Evolutionary conservation across 2,797 vertebrate species (phyloP), one percentile per base, ranked within the genome.

Genomic region (Cheirogaleus major): DNA sequence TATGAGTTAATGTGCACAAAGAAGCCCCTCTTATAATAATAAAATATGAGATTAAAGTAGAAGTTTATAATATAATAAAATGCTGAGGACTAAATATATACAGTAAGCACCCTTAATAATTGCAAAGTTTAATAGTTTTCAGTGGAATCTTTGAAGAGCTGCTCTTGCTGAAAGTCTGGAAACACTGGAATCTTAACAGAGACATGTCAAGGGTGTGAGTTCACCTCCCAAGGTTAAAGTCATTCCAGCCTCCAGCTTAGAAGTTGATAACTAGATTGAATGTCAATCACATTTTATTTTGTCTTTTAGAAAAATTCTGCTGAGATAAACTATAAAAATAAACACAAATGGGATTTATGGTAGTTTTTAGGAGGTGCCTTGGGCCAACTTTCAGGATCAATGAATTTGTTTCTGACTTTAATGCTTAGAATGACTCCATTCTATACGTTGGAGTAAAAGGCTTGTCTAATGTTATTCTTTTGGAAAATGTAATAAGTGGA

Each of bases 251-350:
- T 89, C 7, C 32, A 80, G 80, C 52, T 25, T 18, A 45, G 35
- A 52, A 80, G 63, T 25, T 85, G 72, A 93, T 88, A 96, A 95
- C 57, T 41, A 15, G 25, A 92, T 73, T 72, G 32, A 80, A 91
- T 1, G 3, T 86, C 48, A 94, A 91, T 93, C 80, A 95, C 43
- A 84, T 93, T 98, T 95, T 96, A 79, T 88, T 97, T 93, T 91
- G n/a, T 91, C 76, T 97, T 97, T 94, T 87, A 89, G 59, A 97
- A 94, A 93, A 93, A 65, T 69, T 95, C 87, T 85, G 73, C 79
- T 55, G 41, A 95, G 72, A 89, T 96, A 73, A 96, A 93, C 96
- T 93, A 95, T 95, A 98, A 97, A 98, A 96, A 96, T 95, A 95
- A 97, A 97, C 88, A 98, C 86, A 95, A 96, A 92, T 96, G 59